phyloP scores from a whole-genome alignment of 2,797 vertebrate genomes.

The Acipenser oxyrinchus region DNA sequence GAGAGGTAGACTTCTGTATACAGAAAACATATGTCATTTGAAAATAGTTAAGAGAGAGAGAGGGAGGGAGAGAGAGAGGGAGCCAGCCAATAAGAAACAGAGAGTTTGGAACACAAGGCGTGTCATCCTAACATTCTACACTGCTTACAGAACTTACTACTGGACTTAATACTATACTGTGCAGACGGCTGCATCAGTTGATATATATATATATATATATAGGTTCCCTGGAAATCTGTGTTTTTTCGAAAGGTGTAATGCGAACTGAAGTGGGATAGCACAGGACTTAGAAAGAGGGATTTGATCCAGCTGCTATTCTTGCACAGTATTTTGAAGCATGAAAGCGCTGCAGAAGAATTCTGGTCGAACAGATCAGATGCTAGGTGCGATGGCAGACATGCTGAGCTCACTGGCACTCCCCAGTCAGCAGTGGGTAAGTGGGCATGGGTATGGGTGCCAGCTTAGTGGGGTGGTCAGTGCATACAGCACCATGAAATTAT shows the following conservation, averaged over 20 bases:
- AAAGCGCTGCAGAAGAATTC: conserved; percentile 67
- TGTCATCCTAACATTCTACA: not conserved
- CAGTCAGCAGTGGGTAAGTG: conserved; percentile 77
- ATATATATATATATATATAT: too few relatives aligned
- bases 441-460: conserved; percentile 12
- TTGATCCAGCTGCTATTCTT: too few relatives aligned
- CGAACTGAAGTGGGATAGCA: too few relatives aligned
- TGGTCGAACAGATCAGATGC: conserved; percentile 81
- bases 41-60: not conserved
- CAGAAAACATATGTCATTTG: too few relatives aligned
- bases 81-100: conserved; percentile 14
- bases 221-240: too few relatives aligned
- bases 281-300: too few relatives aligned
- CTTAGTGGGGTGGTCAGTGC: not conserved
- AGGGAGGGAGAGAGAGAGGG: conserved; percentile 12
- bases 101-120: conserved; percentile 16
- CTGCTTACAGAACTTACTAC: not conserved
- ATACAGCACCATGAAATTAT: not conserved
- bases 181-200: not conserved
- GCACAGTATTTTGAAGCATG: conserved; percentile 39
- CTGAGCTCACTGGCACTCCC: conserved; percentile 78
- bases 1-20: not conserved
- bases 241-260: too few relatives aligned
- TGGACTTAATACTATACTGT: not conserved
- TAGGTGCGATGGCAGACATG: conserved; percentile 83